Base-by-base conservation (phyloP, 2,888 invertebrate species). In the Microplitis manilae region DNA sequence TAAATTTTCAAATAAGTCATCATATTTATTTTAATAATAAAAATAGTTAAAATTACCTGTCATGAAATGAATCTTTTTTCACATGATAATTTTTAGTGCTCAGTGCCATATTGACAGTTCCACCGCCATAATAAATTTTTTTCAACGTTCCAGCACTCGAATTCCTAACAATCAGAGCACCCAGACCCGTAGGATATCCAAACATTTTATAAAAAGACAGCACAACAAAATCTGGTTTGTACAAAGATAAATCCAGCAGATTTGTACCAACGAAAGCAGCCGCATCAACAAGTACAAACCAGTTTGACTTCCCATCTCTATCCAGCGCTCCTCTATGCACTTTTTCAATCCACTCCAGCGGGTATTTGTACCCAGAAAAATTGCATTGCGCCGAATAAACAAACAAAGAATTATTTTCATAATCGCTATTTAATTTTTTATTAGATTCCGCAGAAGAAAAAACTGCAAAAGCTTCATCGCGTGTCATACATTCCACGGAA, bases 131-230 rank as follows among this genome's bases (percentile, higher is more conserved):
- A 89, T 96, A 98, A 74, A 89, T 91, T 86, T 95, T 94, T 77
- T 92, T 91, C 80, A 97, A 90, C 7, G 93, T 90, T 85, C 91
- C 79, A 60, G 91, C 90, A 87, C 93, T 94, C 20, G 90, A 87
- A 86, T 95, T 95, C 85, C 92, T 94, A 0, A 98, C 94, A 75
- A 98, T 87, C 20, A 98, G 89, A 9, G 97, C 98, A 41, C 98
- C 99, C 17, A 98, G 91, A 2, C 99, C 99, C 72, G 98, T 98
- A 1, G 99, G 99, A 89, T 95, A 98, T 20, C 96, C 96, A 91
- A 99, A 98, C 86, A 99, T 95, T 92, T 98, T 99, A 91, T 99
- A 99, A 91, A 99, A 99, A 0, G 98, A 98, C 17, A 99, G 77
- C 76, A 94, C 93, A 0, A 98, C 94, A 91, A 98, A 99, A 90